Evolutionary conservation across 2,113 vertebrate genomes (phyloP).

Genomic region (Nycticryphes semicollaris): DNA sequence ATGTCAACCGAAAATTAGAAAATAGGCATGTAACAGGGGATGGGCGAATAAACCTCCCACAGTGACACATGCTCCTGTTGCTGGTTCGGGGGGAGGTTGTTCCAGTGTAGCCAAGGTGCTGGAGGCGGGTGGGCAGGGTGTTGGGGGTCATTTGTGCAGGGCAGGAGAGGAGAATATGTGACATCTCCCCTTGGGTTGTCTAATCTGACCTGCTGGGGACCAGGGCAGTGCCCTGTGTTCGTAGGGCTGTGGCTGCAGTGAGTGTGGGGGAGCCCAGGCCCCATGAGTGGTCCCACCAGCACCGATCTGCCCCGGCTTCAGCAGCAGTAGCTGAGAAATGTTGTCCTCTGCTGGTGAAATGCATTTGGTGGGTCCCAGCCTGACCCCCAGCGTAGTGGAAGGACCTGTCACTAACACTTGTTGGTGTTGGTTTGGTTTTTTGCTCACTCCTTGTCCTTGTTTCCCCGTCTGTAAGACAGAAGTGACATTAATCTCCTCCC

Average conservation of each 20-base stretch:
- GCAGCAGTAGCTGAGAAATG: background rate
- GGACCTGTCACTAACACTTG: rapidly evolving
- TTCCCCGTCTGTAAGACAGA: background rate
- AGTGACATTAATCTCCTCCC: background rate
- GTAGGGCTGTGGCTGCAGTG: rapidly evolving
- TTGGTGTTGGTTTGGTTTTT: background rate
- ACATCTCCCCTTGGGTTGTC: background rate
- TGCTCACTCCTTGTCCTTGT: background rate
- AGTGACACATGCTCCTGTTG: constrained; percentile 43
- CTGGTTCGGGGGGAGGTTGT: background rate
- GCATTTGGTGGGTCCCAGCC: background rate
- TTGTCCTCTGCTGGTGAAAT: background rate
- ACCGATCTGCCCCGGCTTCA: rapidly evolving
- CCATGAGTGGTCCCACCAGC: background rate
- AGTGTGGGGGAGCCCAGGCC: rapidly evolving
- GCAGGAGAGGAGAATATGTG: background rate
- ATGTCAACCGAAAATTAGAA: constrained; percentile 82
- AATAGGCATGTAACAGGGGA: constrained; percentile 60
- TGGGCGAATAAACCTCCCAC: constrained; percentile 11
- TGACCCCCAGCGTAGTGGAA: rapidly evolving
- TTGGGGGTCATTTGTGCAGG: background rate
- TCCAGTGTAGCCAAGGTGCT: background rate
- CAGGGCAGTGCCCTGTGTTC: background rate
- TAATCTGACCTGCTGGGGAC: background rate
- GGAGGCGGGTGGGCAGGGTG: background rate